These are phyloP conservation scores for Leptinotarsa lineolata DNA, from an alignment of 1,140 invertebrate genomes.

Conservation along the genomic window DNA sequence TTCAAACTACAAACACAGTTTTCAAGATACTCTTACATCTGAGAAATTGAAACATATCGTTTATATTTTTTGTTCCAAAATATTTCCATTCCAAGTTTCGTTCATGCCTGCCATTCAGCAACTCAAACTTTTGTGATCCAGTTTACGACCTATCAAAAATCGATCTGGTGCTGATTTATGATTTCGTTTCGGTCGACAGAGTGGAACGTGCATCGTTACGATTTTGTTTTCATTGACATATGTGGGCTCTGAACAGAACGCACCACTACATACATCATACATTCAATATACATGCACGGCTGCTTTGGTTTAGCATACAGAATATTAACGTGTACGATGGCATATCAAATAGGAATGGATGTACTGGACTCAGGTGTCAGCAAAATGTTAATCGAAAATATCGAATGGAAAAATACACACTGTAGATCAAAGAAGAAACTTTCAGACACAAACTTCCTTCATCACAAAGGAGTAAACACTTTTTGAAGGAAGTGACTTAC, in stretches of 20 bases:
- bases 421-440: too few relatives aligned
- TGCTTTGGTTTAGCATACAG: neutral
- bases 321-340: neutral
- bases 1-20: too few relatives aligned
- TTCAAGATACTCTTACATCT: too few relatives aligned
- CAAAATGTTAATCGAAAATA: neutral
- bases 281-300: constrained; percentile 5
- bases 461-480: too few relatives aligned
- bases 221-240: neutral
- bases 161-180: neutral
- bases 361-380: neutral
- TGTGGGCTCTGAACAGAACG: constrained; percentile 6
- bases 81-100: neutral
- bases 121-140: neutral
- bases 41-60: too few relatives aligned
- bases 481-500: too few relatives aligned
- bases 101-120: neutral
- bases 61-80: too few relatives aligned
- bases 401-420: neutral
- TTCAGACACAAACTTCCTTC: too few relatives aligned
- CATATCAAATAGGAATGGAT: neutral
- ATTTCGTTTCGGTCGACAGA: neutral
- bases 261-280: neutral
- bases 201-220: neutral
- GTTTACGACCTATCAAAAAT: neutral